These are phyloP conservation scores for Synanthedon formicaeformis DNA, from an alignment of 2,888 invertebrate species.

Conservation along the genomic window DNA sequence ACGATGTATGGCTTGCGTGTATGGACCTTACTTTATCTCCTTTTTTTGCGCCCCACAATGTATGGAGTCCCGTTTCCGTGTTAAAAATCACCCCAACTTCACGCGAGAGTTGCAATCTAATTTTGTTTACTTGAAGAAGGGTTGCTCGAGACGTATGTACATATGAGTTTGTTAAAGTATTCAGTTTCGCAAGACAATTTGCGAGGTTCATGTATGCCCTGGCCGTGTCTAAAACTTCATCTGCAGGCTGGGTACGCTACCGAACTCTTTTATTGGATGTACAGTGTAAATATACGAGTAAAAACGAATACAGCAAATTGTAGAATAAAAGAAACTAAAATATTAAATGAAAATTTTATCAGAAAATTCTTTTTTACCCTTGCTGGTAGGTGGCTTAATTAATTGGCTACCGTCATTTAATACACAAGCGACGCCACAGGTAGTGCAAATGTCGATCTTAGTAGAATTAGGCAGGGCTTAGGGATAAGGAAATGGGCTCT, in stretches of 20 bases:
- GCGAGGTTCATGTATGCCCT: neutral
- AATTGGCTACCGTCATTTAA: too few species aligned
- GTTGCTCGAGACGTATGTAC: constrained; percentile 18
- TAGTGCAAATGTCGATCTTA: too few species aligned
- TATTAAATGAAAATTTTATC: too few species aligned
- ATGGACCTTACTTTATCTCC: constrained; percentile 17
- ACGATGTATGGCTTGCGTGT: constrained; percentile 13
- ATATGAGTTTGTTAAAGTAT: constrained; percentile 29
- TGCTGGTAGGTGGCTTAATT: too few species aligned
- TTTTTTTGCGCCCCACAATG: constrained; percentile 3
- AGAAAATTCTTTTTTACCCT: too few species aligned
- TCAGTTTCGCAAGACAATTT: constrained; percentile 14
- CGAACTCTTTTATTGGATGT: too few species aligned
- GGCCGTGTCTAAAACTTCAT: neutral
- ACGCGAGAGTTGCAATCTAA: constrained; percentile 21
- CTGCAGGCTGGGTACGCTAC: neutral
- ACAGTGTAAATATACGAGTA: too few species aligned
- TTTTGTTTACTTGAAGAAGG: constrained; percentile 20
- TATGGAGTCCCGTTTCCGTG: constrained; percentile 8
- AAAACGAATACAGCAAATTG: too few species aligned
- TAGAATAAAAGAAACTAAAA: too few species aligned
- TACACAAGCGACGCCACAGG: too few species aligned
- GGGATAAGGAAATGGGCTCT: too few species aligned
- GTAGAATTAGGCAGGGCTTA: too few species aligned
- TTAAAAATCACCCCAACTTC: constrained; percentile 5